phyloP scores from a whole-genome alignment of 2,888 invertebrate genomes.

The Apamea monoglypha region DNA sequence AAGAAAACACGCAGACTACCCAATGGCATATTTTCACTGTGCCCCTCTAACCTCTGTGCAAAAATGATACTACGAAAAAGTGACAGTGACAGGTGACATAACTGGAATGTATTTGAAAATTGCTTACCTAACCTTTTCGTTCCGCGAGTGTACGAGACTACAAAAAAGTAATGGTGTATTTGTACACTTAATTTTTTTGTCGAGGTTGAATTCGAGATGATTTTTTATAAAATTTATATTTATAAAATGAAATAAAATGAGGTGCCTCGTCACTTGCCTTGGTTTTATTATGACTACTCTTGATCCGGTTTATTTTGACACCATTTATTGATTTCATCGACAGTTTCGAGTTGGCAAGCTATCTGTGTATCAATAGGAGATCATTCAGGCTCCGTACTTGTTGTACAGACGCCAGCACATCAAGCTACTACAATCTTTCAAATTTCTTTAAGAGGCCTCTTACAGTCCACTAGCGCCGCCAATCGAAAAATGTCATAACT shows the following conservation, averaged over 20 bases:
- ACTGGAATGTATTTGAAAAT: not conserved
- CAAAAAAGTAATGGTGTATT: not conserved
- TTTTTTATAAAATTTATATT: too few relatives aligned
- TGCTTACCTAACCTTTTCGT: not conserved
- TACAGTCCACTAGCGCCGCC: too few relatives aligned
- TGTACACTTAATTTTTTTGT: not conserved
- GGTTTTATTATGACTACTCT: not conserved
- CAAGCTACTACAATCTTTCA: too few relatives aligned
- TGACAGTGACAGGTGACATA: not conserved
- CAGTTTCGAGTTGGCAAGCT: not conserved
- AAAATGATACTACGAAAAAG: not conserved
- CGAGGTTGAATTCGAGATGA: not conserved
- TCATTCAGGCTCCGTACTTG: not conserved
- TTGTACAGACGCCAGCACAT: too few relatives aligned
- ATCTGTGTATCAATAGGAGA: conserved; percentile 21
- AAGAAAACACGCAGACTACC: not conserved
- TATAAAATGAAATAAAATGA: not conserved
- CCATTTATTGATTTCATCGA: not conserved
- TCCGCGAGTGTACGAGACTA: not conserved
- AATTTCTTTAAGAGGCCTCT: too few relatives aligned
- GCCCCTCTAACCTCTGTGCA: not conserved
- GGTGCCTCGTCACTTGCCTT: conserved; percentile 4
- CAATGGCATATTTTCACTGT: not conserved
- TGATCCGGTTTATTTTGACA: not conserved
- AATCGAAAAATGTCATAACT: too few relatives aligned